These are phyloP conservation scores for Polyommatus iphigenia DNA, from an alignment of 2,888 invertebrate species.

Conservation along the genomic window DNA sequence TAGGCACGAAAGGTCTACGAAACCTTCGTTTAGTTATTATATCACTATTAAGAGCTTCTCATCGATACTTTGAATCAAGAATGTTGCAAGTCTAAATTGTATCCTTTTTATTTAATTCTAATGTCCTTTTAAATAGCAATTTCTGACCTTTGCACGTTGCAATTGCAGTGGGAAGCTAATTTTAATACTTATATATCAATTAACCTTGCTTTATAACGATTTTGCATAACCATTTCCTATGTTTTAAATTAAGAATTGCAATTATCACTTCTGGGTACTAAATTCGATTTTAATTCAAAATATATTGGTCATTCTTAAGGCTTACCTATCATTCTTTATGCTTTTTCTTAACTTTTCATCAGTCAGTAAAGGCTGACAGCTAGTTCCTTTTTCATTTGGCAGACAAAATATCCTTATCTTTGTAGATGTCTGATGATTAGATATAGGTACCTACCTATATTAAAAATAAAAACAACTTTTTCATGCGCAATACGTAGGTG, in stretches of 20 bases:
- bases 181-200: constrained; percentile 19
- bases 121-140: constrained; percentile 5
- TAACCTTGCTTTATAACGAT: constrained; percentile 27
- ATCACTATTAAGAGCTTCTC: not conserved
- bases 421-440: not conserved
- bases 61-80: not conserved
- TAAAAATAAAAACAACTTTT: not conserved
- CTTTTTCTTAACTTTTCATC: not conserved
- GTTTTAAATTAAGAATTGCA: not conserved
- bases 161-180: constrained; percentile 17
- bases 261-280: not conserved
- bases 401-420: not conserved
- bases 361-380: not conserved
- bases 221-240: constrained; percentile 17
- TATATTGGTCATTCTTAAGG: no score
- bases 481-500: not conserved
- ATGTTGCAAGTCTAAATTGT: not conserved
- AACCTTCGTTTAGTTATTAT: not conserved
- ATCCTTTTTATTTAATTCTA: constrained; percentile 7
- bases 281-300: not conserved
- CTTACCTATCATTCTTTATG: not conserved
- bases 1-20: not conserved
- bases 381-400: not conserved
- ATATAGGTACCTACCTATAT: not conserved
- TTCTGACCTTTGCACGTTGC: constrained; percentile 21